phyloP scores from a whole-genome alignment of 2,888 invertebrate genomes.

The Dolichopus griseipennis region DNA sequence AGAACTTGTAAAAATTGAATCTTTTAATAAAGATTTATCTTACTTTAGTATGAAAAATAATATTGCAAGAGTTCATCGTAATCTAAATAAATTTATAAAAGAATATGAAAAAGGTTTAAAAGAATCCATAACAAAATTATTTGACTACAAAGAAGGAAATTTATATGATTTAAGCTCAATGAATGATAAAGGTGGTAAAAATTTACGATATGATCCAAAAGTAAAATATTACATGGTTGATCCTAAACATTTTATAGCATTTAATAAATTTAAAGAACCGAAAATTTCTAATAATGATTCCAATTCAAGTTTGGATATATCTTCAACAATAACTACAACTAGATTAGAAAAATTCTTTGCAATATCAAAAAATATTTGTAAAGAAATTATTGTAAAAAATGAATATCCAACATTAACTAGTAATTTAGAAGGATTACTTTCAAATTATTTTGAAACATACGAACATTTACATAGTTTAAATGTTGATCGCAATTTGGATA shows the following conservation, averaged over 20 bases:
- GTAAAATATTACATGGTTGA: slow-evolving; percentile 35
- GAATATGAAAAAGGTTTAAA: slow-evolving; percentile 62
- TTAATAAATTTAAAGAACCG: slow-evolving; percentile 19
- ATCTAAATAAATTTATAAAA: slow-evolving; percentile 75
- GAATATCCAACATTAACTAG: slow-evolving; percentile 54
- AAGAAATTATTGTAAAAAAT: slow-evolving; percentile 50
- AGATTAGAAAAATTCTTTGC: slow-evolving; percentile 46
- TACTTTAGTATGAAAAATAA: slow-evolving; percentile 89
- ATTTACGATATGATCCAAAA: slow-evolving; percentile 36
- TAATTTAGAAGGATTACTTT: slow-evolving; percentile 57
- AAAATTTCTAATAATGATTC: not conserved
- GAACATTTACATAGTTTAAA: slow-evolving; percentile 52
- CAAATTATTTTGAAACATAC: slow-evolving; percentile 57
- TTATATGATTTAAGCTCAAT: slow-evolving; percentile 33
- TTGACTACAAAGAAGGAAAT: slow-evolving; percentile 40
- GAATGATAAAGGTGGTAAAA: slow-evolving; percentile 32
- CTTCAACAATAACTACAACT: slow-evolving; percentile 25
- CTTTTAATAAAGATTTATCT: slow-evolving; percentile 89
- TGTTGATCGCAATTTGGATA: slow-evolving; percentile 42
- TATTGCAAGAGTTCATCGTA: slow-evolving; percentile 78
- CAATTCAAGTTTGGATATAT: not conserved
- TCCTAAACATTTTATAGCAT: slow-evolving; percentile 37
- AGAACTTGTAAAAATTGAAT: slow-evolving; percentile 88
- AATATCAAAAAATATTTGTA: slow-evolving; percentile 57
- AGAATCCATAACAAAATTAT: slow-evolving; percentile 37